Percentiles rank a stretch among this genome's conserved stretches.
These are phyloP conservation scores for Pogonognathellus flavescens DNA, from an alignment of 1,140 invertebrate species.

Conservation along the genomic window DNA sequence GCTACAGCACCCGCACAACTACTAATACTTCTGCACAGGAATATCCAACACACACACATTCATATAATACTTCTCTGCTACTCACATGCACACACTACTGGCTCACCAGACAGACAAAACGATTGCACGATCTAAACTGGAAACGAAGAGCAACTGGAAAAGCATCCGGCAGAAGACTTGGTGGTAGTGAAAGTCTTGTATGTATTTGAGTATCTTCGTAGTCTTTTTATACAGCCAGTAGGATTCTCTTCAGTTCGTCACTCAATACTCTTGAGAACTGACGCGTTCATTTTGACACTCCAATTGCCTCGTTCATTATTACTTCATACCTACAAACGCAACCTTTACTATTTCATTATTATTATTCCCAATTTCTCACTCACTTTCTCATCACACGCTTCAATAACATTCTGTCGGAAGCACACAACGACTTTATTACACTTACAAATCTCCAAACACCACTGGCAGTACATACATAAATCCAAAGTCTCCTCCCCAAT, in stretches of 20 bases:
- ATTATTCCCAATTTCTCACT: neutral
- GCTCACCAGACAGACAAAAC: neutral
- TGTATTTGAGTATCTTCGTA: neutral
- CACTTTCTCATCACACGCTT: neutral
- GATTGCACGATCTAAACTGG: neutral
- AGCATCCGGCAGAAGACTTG: slow-evolving; percentile 41
- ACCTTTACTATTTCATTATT: neutral
- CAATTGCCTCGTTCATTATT: slow-evolving; percentile 18
- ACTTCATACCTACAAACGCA: neutral
- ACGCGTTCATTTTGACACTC: slow-evolving; percentile 38
- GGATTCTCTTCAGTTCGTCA: slow-evolving; percentile 17
- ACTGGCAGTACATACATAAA: too few relatives aligned
- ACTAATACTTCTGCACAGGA: too few relatives aligned
- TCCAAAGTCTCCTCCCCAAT: too few relatives aligned
- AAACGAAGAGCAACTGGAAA: neutral
- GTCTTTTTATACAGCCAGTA: neutral
- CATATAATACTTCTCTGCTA: too few relatives aligned
- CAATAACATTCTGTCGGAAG: neutral
- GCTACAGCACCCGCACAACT: neutral
- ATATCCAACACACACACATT: too few relatives aligned
- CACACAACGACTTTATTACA: neutral
- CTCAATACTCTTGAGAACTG: slow-evolving; percentile 46
- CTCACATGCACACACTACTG: too few relatives aligned
- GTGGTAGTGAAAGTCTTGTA: neutral
- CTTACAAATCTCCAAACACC: neutral